Evolutionary conservation across 2,888 invertebrate species (phyloP).

Genomic region (Drosophila neutralis): DNA sequence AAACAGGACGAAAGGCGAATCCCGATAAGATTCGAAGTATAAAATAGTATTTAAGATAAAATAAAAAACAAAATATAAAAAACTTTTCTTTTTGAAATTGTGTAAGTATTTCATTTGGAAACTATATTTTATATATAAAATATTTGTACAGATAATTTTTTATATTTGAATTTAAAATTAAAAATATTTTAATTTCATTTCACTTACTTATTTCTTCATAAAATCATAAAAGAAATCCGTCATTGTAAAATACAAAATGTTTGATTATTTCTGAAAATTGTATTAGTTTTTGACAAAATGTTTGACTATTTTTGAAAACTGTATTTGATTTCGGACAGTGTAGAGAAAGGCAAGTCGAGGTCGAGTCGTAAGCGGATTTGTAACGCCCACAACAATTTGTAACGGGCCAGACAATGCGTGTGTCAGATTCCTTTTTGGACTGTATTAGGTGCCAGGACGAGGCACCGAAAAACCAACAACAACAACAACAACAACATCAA

Average conservation of each 20-base stretch:
- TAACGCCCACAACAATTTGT: conserved; percentile 85
- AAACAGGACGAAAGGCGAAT: neutral
- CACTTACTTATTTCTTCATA: neutral
- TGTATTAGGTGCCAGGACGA: conserved; percentile 40
- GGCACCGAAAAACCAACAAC: conserved; percentile 30
- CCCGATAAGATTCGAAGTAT: neutral
- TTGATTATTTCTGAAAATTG: too few species aligned
- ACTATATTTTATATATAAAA: neutral
- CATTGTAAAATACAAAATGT: too few species aligned
- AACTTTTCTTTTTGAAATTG: neutral
- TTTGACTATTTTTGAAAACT: neutral
- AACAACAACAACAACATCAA: conserved; percentile 13
- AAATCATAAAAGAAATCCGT: neutral
- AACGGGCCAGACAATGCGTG: conserved; percentile 76
- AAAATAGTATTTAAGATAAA: neutral
- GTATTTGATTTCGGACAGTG: conserved; percentile 6
- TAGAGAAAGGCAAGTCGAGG: conserved; percentile 48
- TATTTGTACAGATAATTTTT: accelerated
- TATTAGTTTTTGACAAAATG: neutral
- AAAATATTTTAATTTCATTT: too few species aligned
- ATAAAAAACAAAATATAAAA: neutral
- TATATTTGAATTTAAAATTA: too few species aligned
- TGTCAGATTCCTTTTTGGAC: conserved; percentile 28
- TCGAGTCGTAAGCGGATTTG: conserved; percentile 82
- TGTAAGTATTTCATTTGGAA: neutral